Base-by-base conservation (phyloP, 1,140 invertebrate species). In the Mizuhopecten yessoensis region DNA sequence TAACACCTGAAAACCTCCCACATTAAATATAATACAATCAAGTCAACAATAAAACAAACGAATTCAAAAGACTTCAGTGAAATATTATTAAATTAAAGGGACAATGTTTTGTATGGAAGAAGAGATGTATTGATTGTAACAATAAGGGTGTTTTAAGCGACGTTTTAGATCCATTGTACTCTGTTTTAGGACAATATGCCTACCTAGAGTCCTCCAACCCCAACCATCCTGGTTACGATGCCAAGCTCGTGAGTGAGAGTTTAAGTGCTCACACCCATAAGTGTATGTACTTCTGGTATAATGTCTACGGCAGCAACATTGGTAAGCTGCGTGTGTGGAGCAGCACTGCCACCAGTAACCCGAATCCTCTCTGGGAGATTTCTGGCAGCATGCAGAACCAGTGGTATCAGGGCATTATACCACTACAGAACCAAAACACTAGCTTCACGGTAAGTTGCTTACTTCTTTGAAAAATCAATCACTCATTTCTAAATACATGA, bases 261-360 rank as follows among this genome's bases (percentile, higher is more conserved):
- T 88, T 96, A 3, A 86, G 49, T 15, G 91, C 94, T 15, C 36
- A 89, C 13, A 88, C 91, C 11, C 89, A 92, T 23, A 91, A 88
- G 29, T 95, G 95, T 87, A 34, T 95, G 42, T 88, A 93, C 17
- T 95, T 95, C 94, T 96, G 92, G 91, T 96, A 96, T 92, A 93
- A 95, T 92, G 96, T 96, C 95, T 94, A 95, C 92, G 96, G 96
- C 17, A 49, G 33, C 20, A 88, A 33, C 17, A 92, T 95, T 57
- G 94, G 94, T 34, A 94, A 91, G 0, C 91, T 95, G 20, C 36
- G 94, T 34, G 90, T 95, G 0, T 95, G 94, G 94, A 89, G 92
- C 13, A 92, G 87, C 75, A 57, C 89, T 33, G 86, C 90, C 87
- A 90, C 90, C 33, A 91, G 89, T 33, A 92, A 92, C 87, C 95